Percentiles rank a stretch among this genome's conserved stretches.
These are phyloP conservation scores for Pseudochirops corinnae DNA, from an alignment of 2,797 vertebrate species.

Conservation along the genomic window DNA sequence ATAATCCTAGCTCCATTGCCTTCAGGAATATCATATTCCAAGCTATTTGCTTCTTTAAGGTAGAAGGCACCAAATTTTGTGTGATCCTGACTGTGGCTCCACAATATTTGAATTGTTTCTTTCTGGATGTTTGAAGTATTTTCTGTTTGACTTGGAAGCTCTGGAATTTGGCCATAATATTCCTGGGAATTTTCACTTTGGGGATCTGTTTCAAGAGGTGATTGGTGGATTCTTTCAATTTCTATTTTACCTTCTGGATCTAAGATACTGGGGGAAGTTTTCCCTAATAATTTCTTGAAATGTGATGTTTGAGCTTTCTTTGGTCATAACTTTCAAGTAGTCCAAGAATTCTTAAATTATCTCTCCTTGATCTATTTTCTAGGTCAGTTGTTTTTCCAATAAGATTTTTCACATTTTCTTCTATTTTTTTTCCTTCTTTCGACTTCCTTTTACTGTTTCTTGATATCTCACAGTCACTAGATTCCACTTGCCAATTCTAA, in stretches of 20 bases:
- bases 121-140: background rate
- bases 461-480: background rate
- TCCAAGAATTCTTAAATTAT: background rate
- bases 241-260: background rate
- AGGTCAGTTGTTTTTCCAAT: background rate
- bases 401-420: background rate
- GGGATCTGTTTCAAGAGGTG: background rate
- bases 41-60: background rate
- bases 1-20: background rate
- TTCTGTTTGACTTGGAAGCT: background rate
- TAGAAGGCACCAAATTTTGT: background rate
- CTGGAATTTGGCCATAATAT: background rate
- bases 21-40: background rate
- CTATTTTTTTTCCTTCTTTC: background rate
- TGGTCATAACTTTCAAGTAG: background rate
- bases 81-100: background rate
- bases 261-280: background rate
- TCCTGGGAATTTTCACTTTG: background rate
- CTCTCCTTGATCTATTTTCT: background rate
- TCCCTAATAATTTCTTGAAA: background rate
- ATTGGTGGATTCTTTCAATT: background rate
- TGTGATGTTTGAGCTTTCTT: background rate
- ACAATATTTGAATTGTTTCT: background rate
- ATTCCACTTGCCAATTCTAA: background rate
- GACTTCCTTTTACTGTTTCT: background rate